Conservation (phyloP, 2,113 vertebrate genomes). For the Bambusicola thoracicus region DNA sequence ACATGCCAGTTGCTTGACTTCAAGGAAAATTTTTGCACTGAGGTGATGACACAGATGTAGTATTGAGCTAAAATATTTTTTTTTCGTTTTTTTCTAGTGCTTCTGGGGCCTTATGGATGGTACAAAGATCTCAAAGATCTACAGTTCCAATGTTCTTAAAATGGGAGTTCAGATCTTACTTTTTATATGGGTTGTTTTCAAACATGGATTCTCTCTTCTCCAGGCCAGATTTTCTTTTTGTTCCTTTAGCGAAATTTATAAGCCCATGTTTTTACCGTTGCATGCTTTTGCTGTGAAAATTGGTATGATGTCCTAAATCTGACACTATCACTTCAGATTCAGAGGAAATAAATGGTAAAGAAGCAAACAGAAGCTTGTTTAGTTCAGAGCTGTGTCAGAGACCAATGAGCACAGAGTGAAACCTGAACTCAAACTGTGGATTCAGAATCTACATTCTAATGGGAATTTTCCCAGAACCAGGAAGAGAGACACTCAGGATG, state of each 20-base stretch:
- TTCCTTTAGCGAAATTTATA: not conserved
- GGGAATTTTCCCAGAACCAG: conserved; percentile 6
- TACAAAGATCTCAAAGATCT: not conserved
- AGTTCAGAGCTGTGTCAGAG: not conserved
- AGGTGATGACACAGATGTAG: not conserved
- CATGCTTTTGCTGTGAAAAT: not conserved
- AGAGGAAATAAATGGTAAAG: not conserved
- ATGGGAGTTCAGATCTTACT: not conserved
- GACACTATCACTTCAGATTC: not conserved
- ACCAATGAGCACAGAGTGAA: not conserved
- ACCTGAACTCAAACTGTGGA: not conserved
- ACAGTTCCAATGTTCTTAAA: not conserved
- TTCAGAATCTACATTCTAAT: not conserved
- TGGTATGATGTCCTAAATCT: not conserved
- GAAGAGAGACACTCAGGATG: not conserved
- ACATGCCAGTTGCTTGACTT: not conserved
- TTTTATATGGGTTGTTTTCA: not conserved
- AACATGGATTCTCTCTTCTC: not conserved
- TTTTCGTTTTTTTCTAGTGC: not conserved
- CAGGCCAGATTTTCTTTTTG: not conserved
- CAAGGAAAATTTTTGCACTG: conserved; percentile 19
- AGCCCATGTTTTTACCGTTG: not conserved
- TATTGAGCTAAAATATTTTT: not conserved
- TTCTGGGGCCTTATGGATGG: not conserved
- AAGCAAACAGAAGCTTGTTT: not conserved